These are phyloP conservation scores for Pediacus dermestoides DNA, from an alignment of 2,888 invertebrate species.

Conservation along the genomic window DNA sequence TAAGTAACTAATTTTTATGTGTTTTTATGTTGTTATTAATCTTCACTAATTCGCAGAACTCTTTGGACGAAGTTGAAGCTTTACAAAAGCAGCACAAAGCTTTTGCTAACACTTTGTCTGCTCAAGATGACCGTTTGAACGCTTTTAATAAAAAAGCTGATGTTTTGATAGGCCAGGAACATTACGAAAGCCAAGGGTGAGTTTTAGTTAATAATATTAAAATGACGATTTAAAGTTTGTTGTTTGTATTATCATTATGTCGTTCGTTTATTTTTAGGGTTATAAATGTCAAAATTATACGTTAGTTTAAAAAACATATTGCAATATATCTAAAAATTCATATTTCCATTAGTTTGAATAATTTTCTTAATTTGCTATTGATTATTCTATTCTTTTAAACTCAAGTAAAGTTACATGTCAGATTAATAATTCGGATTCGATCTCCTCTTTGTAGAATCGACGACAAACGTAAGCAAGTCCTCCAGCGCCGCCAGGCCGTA, in stretches of 20 bases:
- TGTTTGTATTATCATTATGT: too few relatives aligned
- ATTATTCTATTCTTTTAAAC: too few relatives aligned
- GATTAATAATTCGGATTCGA: slow-evolving; percentile 7
- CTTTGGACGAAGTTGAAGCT: slow-evolving; percentile 88
- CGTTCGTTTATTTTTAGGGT: too few relatives aligned
- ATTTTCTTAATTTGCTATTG: too few relatives aligned
- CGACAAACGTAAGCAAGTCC: slow-evolving; percentile 70
- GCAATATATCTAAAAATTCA: too few relatives aligned
- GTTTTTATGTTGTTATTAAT: slow-evolving; percentile 9
- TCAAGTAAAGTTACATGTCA: background rate
- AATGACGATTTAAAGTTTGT: background rate
- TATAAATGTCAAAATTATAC: too few relatives aligned
- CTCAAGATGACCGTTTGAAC: slow-evolving; percentile 88
- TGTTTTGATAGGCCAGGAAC: slow-evolving; percentile 70
- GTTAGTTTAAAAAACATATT: too few relatives aligned
- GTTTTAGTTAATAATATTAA: slow-evolving; percentile 32
- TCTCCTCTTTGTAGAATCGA: slow-evolving; percentile 55
- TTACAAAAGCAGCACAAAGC: slow-evolving; percentile 90
- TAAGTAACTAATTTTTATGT: slow-evolving; percentile 47
- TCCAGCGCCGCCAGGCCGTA: slow-evolving; percentile 70
- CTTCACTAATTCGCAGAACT: slow-evolving; percentile 56
- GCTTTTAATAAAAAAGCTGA: slow-evolving; percentile 81
- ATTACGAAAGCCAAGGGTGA: slow-evolving; percentile 78
- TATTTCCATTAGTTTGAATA: too few relatives aligned
- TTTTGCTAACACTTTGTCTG: slow-evolving; percentile 85